Conservation (phyloP, 2,888 invertebrate genomes). For the Thecophora atra region DNA sequence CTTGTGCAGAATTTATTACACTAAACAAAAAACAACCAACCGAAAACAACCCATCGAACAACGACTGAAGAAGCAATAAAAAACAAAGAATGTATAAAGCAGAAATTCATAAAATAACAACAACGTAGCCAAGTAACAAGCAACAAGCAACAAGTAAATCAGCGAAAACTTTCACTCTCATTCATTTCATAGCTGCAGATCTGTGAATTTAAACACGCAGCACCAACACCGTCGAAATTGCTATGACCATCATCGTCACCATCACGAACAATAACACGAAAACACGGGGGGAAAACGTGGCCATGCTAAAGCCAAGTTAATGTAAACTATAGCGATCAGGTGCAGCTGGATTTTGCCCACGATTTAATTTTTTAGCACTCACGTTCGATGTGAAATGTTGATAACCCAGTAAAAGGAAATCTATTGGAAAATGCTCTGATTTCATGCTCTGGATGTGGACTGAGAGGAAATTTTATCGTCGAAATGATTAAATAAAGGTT, state of each 20-base stretch:
- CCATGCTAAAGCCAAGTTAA: neutral
- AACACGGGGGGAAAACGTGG: no score
- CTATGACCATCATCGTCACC: neutral
- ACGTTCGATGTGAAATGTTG: constrained; percentile 35
- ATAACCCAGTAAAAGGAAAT: constrained; percentile 37
- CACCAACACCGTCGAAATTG: neutral
- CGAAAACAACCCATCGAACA: neutral
- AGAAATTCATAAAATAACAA: constrained; percentile 5
- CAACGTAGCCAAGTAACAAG: no score
- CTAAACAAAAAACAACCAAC: neutral
- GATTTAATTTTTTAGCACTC: constrained; percentile 24
- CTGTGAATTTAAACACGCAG: constrained; percentile 31
- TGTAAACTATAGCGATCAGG: constrained; percentile 6
- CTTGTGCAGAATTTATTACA: constrained; percentile 3
- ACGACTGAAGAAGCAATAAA: neutral
- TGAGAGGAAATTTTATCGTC: neutral
- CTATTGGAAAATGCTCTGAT: constrained; percentile 28
- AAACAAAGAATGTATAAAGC: neutral
- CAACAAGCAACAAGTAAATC: neutral
- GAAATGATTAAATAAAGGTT: neutral
- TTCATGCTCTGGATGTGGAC: constrained; percentile 14
- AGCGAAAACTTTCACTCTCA: constrained; percentile 36
- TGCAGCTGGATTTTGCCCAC: constrained; percentile 3
- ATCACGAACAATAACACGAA: neutral
- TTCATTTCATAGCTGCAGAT: constrained; percentile 10